phyloP scores from a whole-genome alignment of 2,888 invertebrate species.

The Pseudococcus jackbeardsleyi region DNA sequence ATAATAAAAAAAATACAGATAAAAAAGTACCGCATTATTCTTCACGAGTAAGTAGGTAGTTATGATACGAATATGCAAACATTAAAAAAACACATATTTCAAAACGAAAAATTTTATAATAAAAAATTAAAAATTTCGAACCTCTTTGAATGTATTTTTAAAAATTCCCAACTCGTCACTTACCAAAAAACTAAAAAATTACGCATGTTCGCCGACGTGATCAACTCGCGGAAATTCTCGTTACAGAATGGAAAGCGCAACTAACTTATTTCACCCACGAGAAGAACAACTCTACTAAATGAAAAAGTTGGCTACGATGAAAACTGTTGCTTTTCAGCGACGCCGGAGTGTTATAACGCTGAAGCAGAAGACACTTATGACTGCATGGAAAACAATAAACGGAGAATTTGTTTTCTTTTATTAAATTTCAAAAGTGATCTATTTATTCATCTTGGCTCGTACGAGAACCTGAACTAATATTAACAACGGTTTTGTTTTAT shows the following conservation, averaged over 20 bases:
- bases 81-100: too few relatives aligned
- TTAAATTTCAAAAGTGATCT: slow-evolving; percentile 41
- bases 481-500: not conserved
- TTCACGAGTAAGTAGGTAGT: too few relatives aligned
- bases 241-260: slow-evolving; percentile 13
- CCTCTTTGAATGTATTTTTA: not conserved
- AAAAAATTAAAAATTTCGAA: not conserved
- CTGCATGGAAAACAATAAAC: slow-evolving; percentile 30
- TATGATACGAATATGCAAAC: too few relatives aligned
- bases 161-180: not conserved
- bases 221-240: slow-evolving; percentile 8
- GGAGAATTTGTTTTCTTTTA: slow-evolving; percentile 38
- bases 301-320: slow-evolving; percentile 34
- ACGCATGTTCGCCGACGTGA: not conserved
- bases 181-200: not conserved
- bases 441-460: slow-evolving; percentile 6
- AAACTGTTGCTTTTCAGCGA: slow-evolving; percentile 47
- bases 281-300: slow-evolving; percentile 56
- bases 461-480: not conserved
- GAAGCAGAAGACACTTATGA: not conserved
- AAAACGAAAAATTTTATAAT: not conserved
- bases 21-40: too few relatives aligned
- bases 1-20: too few relatives aligned
- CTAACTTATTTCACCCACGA: slow-evolving; percentile 50
- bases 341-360: not conserved